Evolutionary conservation across 2,888 invertebrate species (phyloP).

Genomic region (Limnephilus auricula): DNA sequence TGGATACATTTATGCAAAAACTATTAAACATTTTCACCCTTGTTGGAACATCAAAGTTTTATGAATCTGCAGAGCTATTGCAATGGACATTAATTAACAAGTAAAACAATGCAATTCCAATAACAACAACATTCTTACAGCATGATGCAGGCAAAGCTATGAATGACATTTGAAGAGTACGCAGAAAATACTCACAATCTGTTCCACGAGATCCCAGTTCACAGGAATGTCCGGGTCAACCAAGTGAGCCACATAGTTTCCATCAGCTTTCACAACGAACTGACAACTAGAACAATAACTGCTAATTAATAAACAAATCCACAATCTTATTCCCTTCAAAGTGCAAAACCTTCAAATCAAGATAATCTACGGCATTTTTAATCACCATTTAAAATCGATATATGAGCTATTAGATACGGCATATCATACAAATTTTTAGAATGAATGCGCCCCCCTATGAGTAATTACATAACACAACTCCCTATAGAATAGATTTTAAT

Average conservation of each 20-base stretch:
- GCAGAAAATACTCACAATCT: slow-evolving; percentile 84
- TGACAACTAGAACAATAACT: slow-evolving; percentile 85
- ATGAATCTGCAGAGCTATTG: too few relatives aligned
- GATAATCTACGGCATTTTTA: too few relatives aligned
- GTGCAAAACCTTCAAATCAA: too few relatives aligned
- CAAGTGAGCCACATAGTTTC: slow-evolving; percentile 87
- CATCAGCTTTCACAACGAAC: slow-evolving; percentile 91
- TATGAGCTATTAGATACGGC: too few relatives aligned
- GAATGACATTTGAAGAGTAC: too few relatives aligned
- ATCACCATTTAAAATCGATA: too few relatives aligned
- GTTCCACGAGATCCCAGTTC: slow-evolving; percentile 94
- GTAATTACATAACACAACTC: too few relatives aligned
- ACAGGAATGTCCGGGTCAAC: slow-evolving; percentile 92
- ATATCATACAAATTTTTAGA: too few relatives aligned
- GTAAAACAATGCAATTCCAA: too few relatives aligned
- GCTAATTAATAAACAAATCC: slow-evolving; percentile 50
- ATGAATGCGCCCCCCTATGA: too few relatives aligned
- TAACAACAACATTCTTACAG: neutral
- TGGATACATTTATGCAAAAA: neutral
- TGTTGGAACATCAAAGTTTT: neutral
- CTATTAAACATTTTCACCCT: neutral
- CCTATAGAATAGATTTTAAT: too few relatives aligned
- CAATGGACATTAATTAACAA: too few relatives aligned
- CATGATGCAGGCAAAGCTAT: neutral
- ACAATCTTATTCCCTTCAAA: neutral